Conservation (phyloP, 2,797 vertebrate species). For the Australoheros facetus region DNA sequence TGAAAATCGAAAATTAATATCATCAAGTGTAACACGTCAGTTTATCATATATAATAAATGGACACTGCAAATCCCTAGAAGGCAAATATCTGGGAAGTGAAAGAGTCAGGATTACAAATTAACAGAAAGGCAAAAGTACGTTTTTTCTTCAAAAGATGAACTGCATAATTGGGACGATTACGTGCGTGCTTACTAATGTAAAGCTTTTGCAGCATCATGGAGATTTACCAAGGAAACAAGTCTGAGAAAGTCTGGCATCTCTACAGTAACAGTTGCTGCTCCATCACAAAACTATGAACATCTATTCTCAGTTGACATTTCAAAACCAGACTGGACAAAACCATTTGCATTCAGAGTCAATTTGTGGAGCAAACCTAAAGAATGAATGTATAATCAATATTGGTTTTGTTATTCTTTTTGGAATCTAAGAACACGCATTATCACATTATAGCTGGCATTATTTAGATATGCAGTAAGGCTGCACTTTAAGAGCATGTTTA, state of each 20-base stretch:
- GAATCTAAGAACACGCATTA: slow-evolving; percentile 15
- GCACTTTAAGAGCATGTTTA: slow-evolving; percentile 10
- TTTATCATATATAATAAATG: neutral
- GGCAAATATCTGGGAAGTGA: no score
- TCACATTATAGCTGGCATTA: slow-evolving; percentile 19
- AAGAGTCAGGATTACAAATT: no score
- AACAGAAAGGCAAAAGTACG: neutral
- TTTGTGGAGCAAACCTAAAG: slow-evolving; percentile 17
- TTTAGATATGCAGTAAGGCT: slow-evolving; percentile 35
- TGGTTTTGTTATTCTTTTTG: neutral
- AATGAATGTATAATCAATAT: slow-evolving; percentile 39
- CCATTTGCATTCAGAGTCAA: slow-evolving; percentile 38
- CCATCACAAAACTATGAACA: slow-evolving; percentile 1
- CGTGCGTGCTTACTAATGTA: neutral
- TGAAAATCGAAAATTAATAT: neutral
- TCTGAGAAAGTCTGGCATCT: neutral
- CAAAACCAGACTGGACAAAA: neutral
- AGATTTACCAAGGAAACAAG: neutral
- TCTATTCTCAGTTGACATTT: slow-evolving; percentile 42
- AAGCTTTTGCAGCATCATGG: neutral
- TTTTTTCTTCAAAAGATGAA: neutral
- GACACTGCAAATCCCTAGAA: neutral
- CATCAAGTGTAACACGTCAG: neutral
- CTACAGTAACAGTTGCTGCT: slow-evolving; percentile 2
- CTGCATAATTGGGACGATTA: neutral